A percentile compares a stretch with the other conserved stretches of the same genome.
These are phyloP conservation scores for Cheilosia variabilis DNA, from an alignment of 2,888 invertebrate species.

Conservation along the genomic window DNA sequence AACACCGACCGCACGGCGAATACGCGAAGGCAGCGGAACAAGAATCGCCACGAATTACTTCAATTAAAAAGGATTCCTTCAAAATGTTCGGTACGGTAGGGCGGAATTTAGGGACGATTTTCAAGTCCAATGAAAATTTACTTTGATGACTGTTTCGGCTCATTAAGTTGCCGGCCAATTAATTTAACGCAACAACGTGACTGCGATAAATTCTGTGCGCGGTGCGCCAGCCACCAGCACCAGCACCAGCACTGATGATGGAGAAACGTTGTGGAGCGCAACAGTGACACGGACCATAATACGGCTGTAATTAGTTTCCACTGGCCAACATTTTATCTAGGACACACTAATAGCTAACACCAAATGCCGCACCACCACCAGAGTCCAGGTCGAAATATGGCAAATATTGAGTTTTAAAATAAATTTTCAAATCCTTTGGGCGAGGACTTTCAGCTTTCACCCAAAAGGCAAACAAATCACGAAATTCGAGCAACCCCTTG, in stretches of 20 bases:
- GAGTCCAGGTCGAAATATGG: neutral
- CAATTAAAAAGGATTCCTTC: slow-evolving; percentile 68
- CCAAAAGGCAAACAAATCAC: slow-evolving; percentile 62
- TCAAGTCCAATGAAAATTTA: slow-evolving; percentile 63
- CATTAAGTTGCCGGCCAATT: slow-evolving; percentile 70
- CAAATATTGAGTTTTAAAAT: slow-evolving; percentile 62
- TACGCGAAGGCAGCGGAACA: slow-evolving; percentile 4
- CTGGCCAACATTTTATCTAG: slow-evolving; percentile 48
- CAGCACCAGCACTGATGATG: slow-evolving; percentile 22
- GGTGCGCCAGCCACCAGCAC: neutral
- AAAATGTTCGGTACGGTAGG: neutral
- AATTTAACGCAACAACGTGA: slow-evolving; percentile 72
- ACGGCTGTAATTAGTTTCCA: slow-evolving; percentile 65
- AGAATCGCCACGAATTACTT: slow-evolving; percentile 59
- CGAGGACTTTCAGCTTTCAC: neutral
- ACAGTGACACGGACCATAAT: slow-evolving; percentile 53
- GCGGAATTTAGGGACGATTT: slow-evolving; percentile 4
- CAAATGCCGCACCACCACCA: neutral
- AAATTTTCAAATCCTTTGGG: slow-evolving; percentile 41
- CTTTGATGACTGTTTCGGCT: slow-evolving; percentile 71
- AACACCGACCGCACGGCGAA: slow-evolving; percentile 29
- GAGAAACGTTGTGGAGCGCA: slow-evolving; percentile 53
- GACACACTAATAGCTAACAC: slow-evolving; percentile 38
- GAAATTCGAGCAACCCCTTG: slow-evolving; percentile 58
- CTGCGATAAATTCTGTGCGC: slow-evolving; percentile 66